A percentile compares a stretch with the other conserved stretches of the same genome.
These are phyloP conservation scores for Vannuccia rotundouncinata DNA, from an alignment of 2,888 invertebrate genomes.

Conservation along the genomic window DNA sequence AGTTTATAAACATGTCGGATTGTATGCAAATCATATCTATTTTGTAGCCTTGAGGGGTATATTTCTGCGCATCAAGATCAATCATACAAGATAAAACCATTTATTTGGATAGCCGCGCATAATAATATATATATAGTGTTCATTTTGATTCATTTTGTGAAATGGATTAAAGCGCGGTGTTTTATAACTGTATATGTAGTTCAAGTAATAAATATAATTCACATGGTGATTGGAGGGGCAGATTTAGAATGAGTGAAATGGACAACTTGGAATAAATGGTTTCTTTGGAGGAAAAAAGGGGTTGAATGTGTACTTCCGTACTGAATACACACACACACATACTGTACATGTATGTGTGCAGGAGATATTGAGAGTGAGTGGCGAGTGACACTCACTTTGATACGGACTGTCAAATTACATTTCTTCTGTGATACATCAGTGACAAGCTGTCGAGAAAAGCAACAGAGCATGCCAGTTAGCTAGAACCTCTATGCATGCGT, in stretches of 20 bases:
- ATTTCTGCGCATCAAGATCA: neutral
- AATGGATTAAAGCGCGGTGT: neutral
- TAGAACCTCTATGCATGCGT: too few relatives aligned
- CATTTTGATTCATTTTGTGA: neutral
- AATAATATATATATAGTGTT: neutral
- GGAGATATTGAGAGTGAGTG: neutral
- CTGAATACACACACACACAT: too few relatives aligned
- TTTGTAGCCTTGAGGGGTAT: neutral
- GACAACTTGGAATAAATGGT: too few relatives aligned
- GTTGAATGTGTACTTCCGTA: too few relatives aligned
- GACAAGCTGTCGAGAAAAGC: neutral
- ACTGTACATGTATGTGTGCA: neutral
- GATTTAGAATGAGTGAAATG: neutral
- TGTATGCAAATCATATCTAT: too few relatives aligned
- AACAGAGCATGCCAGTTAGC: neutral
- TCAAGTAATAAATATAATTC: neutral
- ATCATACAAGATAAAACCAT: neutral
- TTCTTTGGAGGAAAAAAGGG: neutral
- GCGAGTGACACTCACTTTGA: slow-evolving; percentile 8
- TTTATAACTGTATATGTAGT: neutral
- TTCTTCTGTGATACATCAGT: neutral
- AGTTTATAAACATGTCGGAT: neutral
- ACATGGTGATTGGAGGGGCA: neutral
- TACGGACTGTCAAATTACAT: slow-evolving; percentile 12
- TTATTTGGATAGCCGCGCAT: neutral